Base-by-base conservation (phyloP, 2,113 vertebrate genomes). In the Chrysochloris asiatica region DNA sequence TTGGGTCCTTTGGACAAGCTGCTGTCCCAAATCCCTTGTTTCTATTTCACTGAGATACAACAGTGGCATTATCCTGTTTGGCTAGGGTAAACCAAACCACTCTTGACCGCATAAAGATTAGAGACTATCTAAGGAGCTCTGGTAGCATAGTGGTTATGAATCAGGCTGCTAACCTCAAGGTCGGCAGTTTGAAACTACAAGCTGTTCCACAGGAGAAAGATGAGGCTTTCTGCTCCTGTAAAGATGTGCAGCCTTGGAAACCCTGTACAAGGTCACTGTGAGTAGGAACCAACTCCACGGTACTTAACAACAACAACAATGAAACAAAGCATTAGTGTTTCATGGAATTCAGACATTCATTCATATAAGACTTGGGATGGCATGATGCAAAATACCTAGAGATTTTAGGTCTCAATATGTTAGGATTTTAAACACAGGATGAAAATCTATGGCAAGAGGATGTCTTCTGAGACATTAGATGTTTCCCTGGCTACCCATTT, bases 351-450 rank as follows among this genome's bases (percentile, higher is more conserved):
- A 1, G 47, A 91, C 63, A 11, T n/a, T 78, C 7, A 26, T n/a
- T 83, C 24, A 61, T 33, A 28, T 2, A 77, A 82, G 17, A 10
- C 56, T 92, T 38, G 56, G 56, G 19, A 56, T 84, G 26, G 33
- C 38, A 11, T 12, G 45, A 54, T 87, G 36, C 16, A 89, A 83
- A 50, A 86, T 71, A 59, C 28, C 22, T 17, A 63, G 47, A 87
- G 3, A 54, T 14, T 77, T 84, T 63, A 61, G 16, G 14, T 69
- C 6, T 43, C n/a, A 92, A 80, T 45, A 10, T 48, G 19, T 61
- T 76, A 21, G 52, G 24, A 30, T 71, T 93, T 95, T 88, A 88
- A 85, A 73, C 28, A 84, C 79, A 88, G 38, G 78, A 59, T 77
- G 45, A 63, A 52, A 80, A 76, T 83, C 6, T 72, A 47, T 45